Percentiles rank a stretch among this genome's conserved stretches.
phyloP scores from a whole-genome alignment of 2,113 vertebrate genomes.

The Leucoraja erinaceus region DNA sequence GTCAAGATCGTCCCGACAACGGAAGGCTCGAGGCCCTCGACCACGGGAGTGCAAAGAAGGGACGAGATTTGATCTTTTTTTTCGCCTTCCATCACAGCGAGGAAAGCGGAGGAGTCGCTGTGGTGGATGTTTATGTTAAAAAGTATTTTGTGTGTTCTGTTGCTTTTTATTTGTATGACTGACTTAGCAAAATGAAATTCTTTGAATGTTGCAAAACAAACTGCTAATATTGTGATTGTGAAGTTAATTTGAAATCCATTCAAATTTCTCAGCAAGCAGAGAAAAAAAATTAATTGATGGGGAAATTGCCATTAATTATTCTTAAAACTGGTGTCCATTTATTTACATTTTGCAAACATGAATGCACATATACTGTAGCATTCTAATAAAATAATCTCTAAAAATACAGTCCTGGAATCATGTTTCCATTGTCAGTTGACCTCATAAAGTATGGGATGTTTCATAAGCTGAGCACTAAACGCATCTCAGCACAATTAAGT shows the following conservation, averaged over 20 bases:
- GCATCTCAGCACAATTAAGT: constrained; percentile 23
- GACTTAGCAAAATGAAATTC: no score
- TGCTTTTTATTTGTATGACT: no score
- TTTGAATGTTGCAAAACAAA: no score
- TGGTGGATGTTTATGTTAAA: no score
- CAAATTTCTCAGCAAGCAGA: neutral
- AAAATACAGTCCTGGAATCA: neutral
- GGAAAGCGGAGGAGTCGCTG: no score
- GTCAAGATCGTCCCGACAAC: no score
- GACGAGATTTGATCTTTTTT: no score
- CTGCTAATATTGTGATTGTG: no score
- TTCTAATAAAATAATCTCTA: neutral
- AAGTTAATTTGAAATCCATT: neutral
- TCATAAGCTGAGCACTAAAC: neutral
- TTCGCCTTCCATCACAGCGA: no score
- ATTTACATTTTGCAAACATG: neutral
- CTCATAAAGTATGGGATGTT: neutral
- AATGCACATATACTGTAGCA: neutral
- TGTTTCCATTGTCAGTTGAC: neutral
- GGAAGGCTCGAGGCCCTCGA: no score
- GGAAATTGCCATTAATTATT: neutral
- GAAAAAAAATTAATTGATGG: neutral
- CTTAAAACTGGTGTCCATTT: neutral
- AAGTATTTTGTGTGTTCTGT: no score
- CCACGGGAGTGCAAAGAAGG: no score